Conservation (phyloP, 2,888 invertebrate species). For the Plemyria rubiginata region DNA sequence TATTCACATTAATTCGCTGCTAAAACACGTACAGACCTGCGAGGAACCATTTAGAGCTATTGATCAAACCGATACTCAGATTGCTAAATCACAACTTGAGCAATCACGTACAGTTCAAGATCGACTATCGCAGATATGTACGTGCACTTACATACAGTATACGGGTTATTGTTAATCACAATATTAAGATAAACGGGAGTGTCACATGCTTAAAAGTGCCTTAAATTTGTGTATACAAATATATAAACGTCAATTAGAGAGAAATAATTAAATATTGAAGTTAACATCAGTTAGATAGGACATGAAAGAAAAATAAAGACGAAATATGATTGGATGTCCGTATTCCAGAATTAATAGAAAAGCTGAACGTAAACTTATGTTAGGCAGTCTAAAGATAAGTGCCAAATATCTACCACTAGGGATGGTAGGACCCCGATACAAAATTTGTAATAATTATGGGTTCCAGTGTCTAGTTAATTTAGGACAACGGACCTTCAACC, state of each 20-base stretch:
- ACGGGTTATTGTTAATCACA: slow-evolving; percentile 12
- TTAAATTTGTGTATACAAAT: neutral
- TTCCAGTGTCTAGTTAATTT: neutral
- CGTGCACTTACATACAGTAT: neutral
- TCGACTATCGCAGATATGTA: neutral
- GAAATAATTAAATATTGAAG: neutral
- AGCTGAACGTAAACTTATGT: no score
- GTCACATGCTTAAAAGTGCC: slow-evolving; percentile 30
- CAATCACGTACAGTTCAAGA: neutral
- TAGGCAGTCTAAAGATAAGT: no score
- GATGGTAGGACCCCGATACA: no score
- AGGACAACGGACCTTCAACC: neutral
- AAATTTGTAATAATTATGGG: no score
- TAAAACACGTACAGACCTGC: slow-evolving; percentile 3
- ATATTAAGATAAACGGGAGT: slow-evolving; percentile 19
- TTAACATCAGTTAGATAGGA: neutral
- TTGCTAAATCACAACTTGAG: neutral
- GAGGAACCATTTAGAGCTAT: neutral
- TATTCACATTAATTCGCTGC: slow-evolving; percentile 2
- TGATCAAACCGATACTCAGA: neutral
- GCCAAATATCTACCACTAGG: no score
- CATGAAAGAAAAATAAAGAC: slow-evolving; percentile 3
- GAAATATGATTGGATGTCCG: neutral
- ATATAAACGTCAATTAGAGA: neutral
- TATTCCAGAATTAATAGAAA: neutral